Evolutionary conservation across 2,888 invertebrate genomes (phyloP).

Genomic region (Tinea semifulvella): DNA sequence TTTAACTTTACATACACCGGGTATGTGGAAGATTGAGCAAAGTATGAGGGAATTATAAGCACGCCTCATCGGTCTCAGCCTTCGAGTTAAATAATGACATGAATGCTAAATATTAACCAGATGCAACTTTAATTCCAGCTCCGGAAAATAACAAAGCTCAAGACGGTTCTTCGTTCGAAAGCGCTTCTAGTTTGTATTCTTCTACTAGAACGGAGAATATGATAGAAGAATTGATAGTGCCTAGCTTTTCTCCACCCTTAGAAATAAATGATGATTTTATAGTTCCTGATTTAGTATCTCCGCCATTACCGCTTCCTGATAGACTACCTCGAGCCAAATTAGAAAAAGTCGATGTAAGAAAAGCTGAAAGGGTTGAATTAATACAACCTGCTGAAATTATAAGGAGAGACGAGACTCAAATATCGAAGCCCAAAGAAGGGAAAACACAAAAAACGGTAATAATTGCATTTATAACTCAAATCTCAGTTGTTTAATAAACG

Average conservation of each 20-base stretch:
- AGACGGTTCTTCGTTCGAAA: slow-evolving; percentile 89
- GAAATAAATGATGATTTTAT: slow-evolving; percentile 59
- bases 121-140: slow-evolving; percentile 37
- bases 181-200: slow-evolving; percentile 83
- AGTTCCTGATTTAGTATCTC: slow-evolving; percentile 52
- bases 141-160: slow-evolving; percentile 68
- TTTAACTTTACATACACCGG: too few relatives aligned
- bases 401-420: slow-evolving; percentile 61
- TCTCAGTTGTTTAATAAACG: not conserved
- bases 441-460: slow-evolving; percentile 36
- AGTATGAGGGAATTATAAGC: too few relatives aligned
- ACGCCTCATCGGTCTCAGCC: too few relatives aligned
- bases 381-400: slow-evolving; percentile 17
- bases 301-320: slow-evolving; percentile 54
- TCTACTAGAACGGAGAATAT: slow-evolving; percentile 76
- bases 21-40: too few relatives aligned
- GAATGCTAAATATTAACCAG: slow-evolving; percentile 15
- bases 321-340: slow-evolving; percentile 38
- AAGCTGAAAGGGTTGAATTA: slow-evolving; percentile 27
- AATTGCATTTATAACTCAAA: too few relatives aligned
- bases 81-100: too few relatives aligned
- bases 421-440: slow-evolving; percentile 42
- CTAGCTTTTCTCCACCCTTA: slow-evolving; percentile 68
- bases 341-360: slow-evolving; percentile 50
- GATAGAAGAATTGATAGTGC: slow-evolving; percentile 70